Evolutionary conservation across 2,113 vertebrate species (phyloP).

Genomic region (Tor tambroides): DNA sequence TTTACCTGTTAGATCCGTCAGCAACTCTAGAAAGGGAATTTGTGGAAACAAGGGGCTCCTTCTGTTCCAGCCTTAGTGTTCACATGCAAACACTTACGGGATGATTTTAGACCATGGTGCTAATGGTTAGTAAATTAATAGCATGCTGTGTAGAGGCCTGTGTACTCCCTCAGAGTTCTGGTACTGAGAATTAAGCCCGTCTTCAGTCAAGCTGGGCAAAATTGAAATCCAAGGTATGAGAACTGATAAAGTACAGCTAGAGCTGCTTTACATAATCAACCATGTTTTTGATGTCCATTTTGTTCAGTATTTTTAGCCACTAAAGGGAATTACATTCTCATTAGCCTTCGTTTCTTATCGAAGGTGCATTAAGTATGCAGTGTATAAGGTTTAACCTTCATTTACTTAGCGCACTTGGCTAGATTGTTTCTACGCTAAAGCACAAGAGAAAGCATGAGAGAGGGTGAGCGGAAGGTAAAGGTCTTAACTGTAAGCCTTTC

Average conservation of each 20-base stretch:
- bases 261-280: neutral
- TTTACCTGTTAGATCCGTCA: neutral
- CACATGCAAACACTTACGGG: neutral
- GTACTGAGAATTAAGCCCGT: slow-evolving; percentile 29
- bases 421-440: neutral
- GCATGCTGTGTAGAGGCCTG: slow-evolving; percentile 6
- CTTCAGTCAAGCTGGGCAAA: slow-evolving; percentile 43
- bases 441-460: neutral
- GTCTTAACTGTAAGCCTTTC: neutral
- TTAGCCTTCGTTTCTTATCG: neutral
- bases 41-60: neutral
- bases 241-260: slow-evolving; percentile 21
- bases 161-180: neutral
- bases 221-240: slow-evolving; percentile 45
- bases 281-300: neutral
- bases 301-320: slow-evolving; percentile 27
- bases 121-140: slow-evolving; percentile 23
- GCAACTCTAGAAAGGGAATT: neutral
- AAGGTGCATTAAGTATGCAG: neutral
- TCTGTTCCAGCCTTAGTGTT: neutral
- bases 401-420: neutral
- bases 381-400: neutral
- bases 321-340: slow-evolving; percentile 9
- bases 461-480: neutral
- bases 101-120: slow-evolving; percentile 26